Evolutionary conservation across 2,113 vertebrate genomes (phyloP).

Genomic region (Centropristis striata): DNA sequence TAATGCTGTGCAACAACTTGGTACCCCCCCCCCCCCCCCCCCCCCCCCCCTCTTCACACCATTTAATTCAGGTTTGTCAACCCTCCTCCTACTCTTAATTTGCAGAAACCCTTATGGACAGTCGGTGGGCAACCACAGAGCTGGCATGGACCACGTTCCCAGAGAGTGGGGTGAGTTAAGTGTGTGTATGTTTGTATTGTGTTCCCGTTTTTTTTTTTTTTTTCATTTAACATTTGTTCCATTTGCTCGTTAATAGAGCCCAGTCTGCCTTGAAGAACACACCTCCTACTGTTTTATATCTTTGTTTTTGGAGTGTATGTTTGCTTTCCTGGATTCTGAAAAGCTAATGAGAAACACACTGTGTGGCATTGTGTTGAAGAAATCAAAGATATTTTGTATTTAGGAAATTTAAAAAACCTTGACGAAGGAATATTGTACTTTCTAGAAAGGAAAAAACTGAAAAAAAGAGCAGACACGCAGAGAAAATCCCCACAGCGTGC

Average conservation of each 20-base stretch:
- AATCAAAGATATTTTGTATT: conserved; percentile 35
- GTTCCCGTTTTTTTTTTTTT: background rate
- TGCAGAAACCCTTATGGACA: conserved; percentile 99
- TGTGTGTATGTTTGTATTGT: conserved; percentile 36
- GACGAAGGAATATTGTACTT: conserved; percentile 16
- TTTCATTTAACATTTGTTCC: conserved; percentile 74
- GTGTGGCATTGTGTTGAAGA: conserved; percentile 37
- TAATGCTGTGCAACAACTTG: conserved; percentile 43
- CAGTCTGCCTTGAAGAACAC: conserved; percentile 70
- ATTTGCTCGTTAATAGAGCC: conserved; percentile 80
- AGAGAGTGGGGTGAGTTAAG: conserved; percentile 94
- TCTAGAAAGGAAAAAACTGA: conserved; percentile 14
- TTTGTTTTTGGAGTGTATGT: conserved; percentile 77
- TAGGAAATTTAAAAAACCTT: conserved; percentile 12
- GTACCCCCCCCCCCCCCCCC: conserved; percentile 15
- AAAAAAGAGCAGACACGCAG: conserved; percentile 28
- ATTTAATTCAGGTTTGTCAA: conserved; percentile 49
- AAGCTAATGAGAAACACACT: conserved; percentile 71
- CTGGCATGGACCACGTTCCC: conserved; percentile 97
- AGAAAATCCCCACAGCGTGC: conserved; percentile 44
- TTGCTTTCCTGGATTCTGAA: conserved; percentile 70
- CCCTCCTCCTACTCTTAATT: conserved; percentile 70
- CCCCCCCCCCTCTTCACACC: conserved; percentile 17
- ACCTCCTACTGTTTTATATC: conserved; percentile 83
- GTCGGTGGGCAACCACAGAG: conserved; percentile 97